Evolutionary conservation across 2,797 vertebrate species (phyloP).

Genomic region (Lithobates pipiens): DNA sequence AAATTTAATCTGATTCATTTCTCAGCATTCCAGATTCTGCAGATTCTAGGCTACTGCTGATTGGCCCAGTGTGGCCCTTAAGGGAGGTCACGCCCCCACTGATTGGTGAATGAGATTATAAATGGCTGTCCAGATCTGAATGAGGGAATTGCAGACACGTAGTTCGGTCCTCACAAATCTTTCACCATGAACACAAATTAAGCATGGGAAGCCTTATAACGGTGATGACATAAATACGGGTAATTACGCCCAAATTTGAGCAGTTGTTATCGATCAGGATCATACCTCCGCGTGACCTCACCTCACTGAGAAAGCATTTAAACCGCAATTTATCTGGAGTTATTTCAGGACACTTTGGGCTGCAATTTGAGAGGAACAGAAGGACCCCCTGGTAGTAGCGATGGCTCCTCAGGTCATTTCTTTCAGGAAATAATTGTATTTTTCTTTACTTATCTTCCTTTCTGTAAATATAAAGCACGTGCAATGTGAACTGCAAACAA

Average conservation of each 20-base stretch:
- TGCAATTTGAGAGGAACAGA: neutral
- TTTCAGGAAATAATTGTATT: neutral
- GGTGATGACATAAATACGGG: neutral
- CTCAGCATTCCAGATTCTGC: too few species aligned
- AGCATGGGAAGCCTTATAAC: neutral
- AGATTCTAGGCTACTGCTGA: neutral
- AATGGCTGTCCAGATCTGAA: neutral
- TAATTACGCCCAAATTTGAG: neutral
- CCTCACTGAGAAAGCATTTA: neutral
- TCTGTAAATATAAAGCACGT: neutral
- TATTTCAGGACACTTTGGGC: neutral
- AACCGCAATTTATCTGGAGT: neutral
- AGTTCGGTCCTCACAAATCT: neutral
- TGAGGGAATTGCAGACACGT: neutral
- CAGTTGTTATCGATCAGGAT: neutral
- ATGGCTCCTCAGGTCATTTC: neutral
- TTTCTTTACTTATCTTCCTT: neutral
- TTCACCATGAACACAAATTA: neutral
- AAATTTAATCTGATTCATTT: too few species aligned
- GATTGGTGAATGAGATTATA: neutral
- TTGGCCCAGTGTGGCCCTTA: neutral
- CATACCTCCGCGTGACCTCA: neutral
- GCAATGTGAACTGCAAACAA: neutral
- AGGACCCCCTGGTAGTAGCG: neutral
- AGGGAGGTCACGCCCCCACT: slow-evolving; percentile 19